Conservation (phyloP, 2,113 vertebrate genomes). For the Peromyscus californicus region DNA sequence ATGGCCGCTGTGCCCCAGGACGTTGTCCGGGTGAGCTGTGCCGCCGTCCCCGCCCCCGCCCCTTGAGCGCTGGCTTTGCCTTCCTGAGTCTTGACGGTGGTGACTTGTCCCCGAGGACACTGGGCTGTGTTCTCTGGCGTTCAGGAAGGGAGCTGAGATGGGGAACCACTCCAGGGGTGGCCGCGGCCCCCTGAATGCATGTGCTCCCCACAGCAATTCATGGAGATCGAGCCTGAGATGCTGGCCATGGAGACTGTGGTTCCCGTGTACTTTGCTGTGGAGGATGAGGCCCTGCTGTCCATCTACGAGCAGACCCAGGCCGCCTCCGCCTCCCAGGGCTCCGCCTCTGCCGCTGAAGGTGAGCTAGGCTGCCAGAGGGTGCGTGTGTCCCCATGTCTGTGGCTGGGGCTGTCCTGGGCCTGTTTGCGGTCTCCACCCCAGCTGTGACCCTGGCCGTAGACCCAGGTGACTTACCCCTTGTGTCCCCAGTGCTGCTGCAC, state of each 20-base stretch:
- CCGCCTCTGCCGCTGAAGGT: slow-evolving; percentile 97
- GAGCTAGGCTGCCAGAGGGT: background rate
- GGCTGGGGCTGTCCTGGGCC: background rate
- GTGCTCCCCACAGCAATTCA: slow-evolving; percentile 93
- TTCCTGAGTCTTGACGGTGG: background rate
- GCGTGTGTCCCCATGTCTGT: background rate
- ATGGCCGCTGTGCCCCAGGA: slow-evolving; percentile 98
- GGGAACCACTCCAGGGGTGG: rapidly evolving
- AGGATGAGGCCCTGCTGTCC: slow-evolving; percentile 96
- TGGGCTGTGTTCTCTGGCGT: rapidly evolving
- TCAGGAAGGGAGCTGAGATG: background rate
- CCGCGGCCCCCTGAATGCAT: rapidly evolving
- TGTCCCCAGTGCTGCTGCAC: slow-evolving; percentile 93
- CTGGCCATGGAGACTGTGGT: slow-evolving; percentile 97
- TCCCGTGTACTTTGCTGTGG: slow-evolving; percentile 98
- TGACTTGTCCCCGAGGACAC: background rate
- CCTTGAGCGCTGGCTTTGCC: background rate
- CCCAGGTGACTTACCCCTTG: background rate
- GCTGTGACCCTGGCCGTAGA: background rate
- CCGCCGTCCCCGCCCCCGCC: rapidly evolving
- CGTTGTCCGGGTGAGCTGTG: slow-evolving; percentile 91
- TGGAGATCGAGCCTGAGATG: slow-evolving; percentile 99
- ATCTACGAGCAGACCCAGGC: slow-evolving; percentile 97
- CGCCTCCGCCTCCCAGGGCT: slow-evolving; percentile 95
- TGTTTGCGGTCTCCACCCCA: too few species aligned